phyloP scores from a whole-genome alignment of 2,888 invertebrate genomes.

The Salpingus planirostris region DNA sequence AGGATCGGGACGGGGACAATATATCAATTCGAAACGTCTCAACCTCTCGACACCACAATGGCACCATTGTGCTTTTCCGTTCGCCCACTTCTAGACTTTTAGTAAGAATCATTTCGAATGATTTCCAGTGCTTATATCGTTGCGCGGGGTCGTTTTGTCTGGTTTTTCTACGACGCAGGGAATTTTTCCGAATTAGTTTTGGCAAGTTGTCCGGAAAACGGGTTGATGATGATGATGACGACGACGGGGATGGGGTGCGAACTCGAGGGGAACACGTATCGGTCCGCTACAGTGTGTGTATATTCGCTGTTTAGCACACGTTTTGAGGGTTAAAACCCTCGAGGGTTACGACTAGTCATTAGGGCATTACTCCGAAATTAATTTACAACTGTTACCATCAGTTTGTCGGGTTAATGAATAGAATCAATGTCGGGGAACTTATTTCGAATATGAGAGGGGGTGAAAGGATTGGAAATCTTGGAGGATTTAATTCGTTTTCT shows the following conservation, averaged over 20 bases:
- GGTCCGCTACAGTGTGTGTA: too few relatives aligned
- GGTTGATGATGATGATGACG: background rate
- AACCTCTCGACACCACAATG: too few relatives aligned
- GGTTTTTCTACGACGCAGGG: too few relatives aligned
- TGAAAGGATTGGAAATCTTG: background rate
- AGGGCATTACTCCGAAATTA: conserved; percentile 41
- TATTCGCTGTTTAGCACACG: conserved; percentile 14
- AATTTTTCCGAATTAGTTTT: conserved; percentile 7
- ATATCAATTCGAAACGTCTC: too few relatives aligned
- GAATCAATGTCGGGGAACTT: conserved; percentile 15
- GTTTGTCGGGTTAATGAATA: conserved; percentile 30
- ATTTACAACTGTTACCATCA: conserved; percentile 36
- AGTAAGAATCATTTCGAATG: too few relatives aligned
- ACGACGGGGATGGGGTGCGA: conserved; percentile 7
- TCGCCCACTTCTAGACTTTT: too few relatives aligned
- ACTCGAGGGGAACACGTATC: conserved; percentile 15
- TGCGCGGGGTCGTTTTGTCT: too few relatives aligned
- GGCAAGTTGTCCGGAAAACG: too few relatives aligned
- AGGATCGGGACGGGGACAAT: too few relatives aligned
- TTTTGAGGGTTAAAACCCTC: conserved; percentile 21
- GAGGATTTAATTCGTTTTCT: conserved; percentile 17
- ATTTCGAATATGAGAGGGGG: background rate
- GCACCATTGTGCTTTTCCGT: conserved; percentile 25
- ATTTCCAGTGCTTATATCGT: too few relatives aligned
- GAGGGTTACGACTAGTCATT: conserved; percentile 35